These are phyloP conservation scores for Aphidoletes aphidimyza DNA, from an alignment of 2,888 invertebrate genomes.

Conservation along the genomic window DNA sequence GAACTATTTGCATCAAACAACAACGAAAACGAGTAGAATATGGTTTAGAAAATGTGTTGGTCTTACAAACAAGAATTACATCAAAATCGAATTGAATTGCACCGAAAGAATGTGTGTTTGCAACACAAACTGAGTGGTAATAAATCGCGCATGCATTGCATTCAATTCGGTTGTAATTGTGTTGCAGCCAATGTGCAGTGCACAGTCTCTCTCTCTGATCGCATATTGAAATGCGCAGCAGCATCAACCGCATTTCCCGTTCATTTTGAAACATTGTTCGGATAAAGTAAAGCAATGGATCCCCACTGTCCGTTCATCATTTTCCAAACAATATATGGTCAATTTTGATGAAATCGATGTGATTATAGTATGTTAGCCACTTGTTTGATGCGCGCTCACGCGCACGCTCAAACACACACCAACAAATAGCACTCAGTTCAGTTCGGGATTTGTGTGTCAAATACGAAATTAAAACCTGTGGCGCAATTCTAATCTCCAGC, in stretches of 20 bases:
- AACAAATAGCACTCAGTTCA: not conserved
- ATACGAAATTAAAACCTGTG: constrained; percentile 33
- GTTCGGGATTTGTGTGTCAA: constrained; percentile 46
- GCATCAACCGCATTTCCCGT: not conserved
- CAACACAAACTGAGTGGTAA: not conserved
- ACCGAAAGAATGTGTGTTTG: constrained; percentile 2
- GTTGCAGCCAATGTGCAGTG: not conserved
- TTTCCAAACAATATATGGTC: too few species aligned
- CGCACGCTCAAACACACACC: too few species aligned
- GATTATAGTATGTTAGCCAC: too few species aligned
- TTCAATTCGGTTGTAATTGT: not conserved
- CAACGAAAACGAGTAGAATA: not conserved
- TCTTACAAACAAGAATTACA: not conserved
- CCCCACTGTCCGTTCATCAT: too few species aligned
- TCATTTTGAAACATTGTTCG: too few species aligned
- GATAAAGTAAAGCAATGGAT: too few species aligned
- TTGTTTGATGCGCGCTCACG: not conserved
- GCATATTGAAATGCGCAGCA: not conserved
- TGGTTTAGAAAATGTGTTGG: not conserved
- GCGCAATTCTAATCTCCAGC: not conserved
- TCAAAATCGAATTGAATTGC: constrained; percentile 35
- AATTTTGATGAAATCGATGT: too few species aligned
- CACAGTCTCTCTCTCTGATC: not conserved
- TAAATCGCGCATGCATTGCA: not conserved
- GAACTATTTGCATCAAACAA: not conserved